These are phyloP conservation scores for Percopsis transmontana DNA, from an alignment of 2,113 vertebrate species.

Conservation along the genomic window DNA sequence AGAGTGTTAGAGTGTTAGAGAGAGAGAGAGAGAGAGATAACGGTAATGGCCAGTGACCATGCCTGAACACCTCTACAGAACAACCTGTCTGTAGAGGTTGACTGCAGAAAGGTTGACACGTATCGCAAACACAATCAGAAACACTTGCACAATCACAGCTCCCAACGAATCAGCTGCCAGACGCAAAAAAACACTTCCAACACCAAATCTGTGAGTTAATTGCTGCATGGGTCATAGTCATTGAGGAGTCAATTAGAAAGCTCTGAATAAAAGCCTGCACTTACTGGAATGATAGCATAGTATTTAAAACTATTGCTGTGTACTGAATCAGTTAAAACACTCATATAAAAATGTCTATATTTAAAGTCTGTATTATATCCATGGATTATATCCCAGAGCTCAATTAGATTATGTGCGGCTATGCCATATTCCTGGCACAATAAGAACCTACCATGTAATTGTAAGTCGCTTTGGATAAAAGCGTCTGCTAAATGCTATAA, in stretches of 20 bases:
- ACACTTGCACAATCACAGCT: slow-evolving; percentile 17
- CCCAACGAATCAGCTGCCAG: slow-evolving; percentile 24
- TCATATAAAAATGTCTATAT: background rate
- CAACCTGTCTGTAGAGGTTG: too few relatives aligned
- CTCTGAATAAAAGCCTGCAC: slow-evolving; percentile 34
- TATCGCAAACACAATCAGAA: slow-evolving; percentile 41
- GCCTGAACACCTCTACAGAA: slow-evolving; percentile 10
- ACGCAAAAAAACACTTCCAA: slow-evolving; percentile 32
- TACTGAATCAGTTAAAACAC: slow-evolving; percentile 18
- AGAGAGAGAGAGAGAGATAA: too few relatives aligned
- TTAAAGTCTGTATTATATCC: background rate
- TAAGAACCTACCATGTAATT: too few relatives aligned
- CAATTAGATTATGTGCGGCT: background rate
- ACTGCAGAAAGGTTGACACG: slow-evolving; percentile 14
- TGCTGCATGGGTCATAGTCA: slow-evolving; percentile 45
- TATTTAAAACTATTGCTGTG: slow-evolving; percentile 10
- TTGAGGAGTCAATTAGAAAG: slow-evolving; percentile 49
- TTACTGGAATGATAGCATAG: slow-evolving; percentile 30
- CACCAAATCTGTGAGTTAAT: slow-evolving; percentile 42
- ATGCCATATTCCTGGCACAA: background rate
- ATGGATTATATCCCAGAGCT: background rate
- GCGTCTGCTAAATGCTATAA: too few relatives aligned
- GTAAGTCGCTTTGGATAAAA: too few relatives aligned
- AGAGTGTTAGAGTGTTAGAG: too few relatives aligned
- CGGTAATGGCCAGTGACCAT: too few relatives aligned